A percentile compares a stretch with the other conserved stretches of the same genome.
Evolutionary conservation across 2,797 vertebrate genomes (phyloP).

Genomic region (Megalops cyprinoides): DNA sequence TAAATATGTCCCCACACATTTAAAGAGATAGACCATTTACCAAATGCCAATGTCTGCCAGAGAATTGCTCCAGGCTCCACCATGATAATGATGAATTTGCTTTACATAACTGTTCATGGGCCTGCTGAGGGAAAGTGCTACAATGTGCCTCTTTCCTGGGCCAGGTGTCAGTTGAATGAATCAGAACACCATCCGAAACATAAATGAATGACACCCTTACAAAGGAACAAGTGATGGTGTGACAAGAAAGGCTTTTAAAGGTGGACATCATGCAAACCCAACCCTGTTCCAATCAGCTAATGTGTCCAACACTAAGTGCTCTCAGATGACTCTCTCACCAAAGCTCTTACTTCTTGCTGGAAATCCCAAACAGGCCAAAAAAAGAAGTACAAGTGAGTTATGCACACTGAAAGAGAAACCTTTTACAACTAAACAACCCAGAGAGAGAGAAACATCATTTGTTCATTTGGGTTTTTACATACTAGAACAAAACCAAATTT

Average conservation of each 20-base stretch:
- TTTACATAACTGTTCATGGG: background rate
- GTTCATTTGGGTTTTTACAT: background rate
- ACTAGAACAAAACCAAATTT: constrained; percentile 26
- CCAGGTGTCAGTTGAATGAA: background rate
- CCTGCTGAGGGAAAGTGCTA: background rate
- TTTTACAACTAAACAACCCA: background rate
- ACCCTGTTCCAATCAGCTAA: background rate
- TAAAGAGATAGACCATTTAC: background rate
- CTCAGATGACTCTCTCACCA: background rate
- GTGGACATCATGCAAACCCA: background rate
- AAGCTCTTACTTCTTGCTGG: background rate
- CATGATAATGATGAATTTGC: background rate
- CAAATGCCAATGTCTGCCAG: background rate
- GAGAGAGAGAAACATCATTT: background rate
- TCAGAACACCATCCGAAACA: too few species aligned
- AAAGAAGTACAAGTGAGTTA: background rate
- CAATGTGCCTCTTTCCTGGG: background rate
- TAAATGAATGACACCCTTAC: background rate
- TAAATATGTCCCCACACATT: constrained; percentile 14
- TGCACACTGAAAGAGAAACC: background rate
- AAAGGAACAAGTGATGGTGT: background rate
- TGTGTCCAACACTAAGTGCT: background rate
- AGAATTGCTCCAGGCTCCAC: background rate
- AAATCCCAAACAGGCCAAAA: background rate
- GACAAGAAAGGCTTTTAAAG: background rate